These are phyloP conservation scores for Rugalucina vietnamica DNA, from an alignment of 2,888 invertebrate genomes.

Conservation along the genomic window DNA sequence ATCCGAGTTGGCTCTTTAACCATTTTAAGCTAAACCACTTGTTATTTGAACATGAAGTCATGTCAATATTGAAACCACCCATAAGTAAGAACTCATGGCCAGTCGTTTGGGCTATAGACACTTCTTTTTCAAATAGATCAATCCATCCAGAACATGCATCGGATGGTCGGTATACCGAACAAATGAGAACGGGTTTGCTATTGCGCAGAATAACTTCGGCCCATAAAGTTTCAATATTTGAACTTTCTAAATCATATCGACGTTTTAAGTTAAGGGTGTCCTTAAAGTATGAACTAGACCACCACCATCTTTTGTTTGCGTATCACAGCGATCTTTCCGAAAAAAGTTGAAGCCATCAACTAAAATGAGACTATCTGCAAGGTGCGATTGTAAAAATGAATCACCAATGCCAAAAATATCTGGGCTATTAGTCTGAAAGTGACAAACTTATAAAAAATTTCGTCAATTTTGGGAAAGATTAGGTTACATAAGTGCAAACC, in stretches of 20 bases:
- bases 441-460: not conserved
- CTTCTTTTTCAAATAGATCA: not conserved
- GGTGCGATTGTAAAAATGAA: not conserved
- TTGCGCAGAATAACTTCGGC: not conserved
- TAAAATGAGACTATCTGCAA: not conserved
- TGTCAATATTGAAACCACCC: not conserved
- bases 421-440: not conserved
- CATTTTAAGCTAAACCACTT: not conserved
- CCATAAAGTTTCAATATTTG: not conserved
- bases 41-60: not conserved
- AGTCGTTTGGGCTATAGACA: not conserved
- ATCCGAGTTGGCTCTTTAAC: not conserved
- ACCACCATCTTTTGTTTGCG: not conserved
- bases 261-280: not conserved
- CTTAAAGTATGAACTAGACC: not conserved
- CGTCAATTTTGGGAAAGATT: not conserved
- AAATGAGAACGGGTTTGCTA: not conserved
- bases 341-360: not conserved
- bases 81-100: not conserved
- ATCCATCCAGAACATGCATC: not conserved
- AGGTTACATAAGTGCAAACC: not conserved
- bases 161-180: not conserved
- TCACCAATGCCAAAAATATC: not conserved
- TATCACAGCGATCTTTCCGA: not conserved
- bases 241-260: not conserved